These are phyloP conservation scores for Dicyrtoma fusca DNA, from an alignment of 2,888 invertebrate genomes.

Conservation along the genomic window DNA sequence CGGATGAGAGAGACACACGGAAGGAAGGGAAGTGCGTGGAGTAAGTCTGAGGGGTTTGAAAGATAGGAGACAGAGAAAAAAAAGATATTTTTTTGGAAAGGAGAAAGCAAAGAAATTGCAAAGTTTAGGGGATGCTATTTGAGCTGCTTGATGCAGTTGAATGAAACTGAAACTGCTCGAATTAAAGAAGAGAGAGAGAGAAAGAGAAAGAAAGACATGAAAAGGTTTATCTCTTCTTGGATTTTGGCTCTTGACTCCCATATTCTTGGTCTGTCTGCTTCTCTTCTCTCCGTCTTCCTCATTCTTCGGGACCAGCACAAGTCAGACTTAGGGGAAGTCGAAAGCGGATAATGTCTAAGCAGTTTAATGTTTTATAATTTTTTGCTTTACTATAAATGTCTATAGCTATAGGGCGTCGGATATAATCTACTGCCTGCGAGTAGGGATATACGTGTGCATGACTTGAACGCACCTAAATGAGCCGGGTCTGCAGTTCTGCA, in stretches of 20 bases:
- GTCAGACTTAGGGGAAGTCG: not conserved
- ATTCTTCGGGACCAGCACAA: not conserved
- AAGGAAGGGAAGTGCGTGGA: not conserved
- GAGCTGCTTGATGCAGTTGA: conserved; percentile 1
- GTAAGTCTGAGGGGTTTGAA: not conserved
- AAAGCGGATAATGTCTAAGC: conserved; percentile 4
- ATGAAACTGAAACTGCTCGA: not conserved
- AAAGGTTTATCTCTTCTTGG: not conserved
- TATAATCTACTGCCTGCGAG: no score
- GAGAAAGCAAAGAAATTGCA: not conserved
- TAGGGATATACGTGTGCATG: not conserved
- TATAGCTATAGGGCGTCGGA: not conserved
- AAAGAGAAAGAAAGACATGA: no score
- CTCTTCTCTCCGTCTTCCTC: conserved; percentile 7
- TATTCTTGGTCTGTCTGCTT: not conserved
- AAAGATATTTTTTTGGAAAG: conserved; percentile 3
- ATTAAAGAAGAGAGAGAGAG: not conserved
- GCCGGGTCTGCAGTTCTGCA: not conserved
- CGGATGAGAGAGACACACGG: no score
- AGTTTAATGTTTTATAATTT: conserved; percentile 12
- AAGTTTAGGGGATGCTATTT: no score
- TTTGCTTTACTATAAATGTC: not conserved
- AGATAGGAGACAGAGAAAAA: not conserved
- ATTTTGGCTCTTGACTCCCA: not conserved
- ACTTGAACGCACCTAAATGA: not conserved